Evolutionary conservation across 2,797 vertebrate species (phyloP), one percentile per base, ranked within the genome.

Genomic region (Neopelma chrysocephalum): DNA sequence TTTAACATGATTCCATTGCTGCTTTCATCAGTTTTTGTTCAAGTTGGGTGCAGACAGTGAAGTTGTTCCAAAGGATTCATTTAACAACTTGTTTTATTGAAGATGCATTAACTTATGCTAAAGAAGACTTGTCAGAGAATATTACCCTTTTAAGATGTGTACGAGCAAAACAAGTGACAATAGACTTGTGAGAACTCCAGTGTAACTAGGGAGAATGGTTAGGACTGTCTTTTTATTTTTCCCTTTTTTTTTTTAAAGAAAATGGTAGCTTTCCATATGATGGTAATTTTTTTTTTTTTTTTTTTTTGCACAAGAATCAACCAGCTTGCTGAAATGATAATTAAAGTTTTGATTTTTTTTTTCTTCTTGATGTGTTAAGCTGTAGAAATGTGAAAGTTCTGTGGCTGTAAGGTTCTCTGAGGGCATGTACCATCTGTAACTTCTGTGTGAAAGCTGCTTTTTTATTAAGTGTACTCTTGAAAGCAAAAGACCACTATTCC

Each of bases 1-100:
- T 97, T 96, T 97, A 97, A 97, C 96, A 96, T 83, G 87, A 96
- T 96, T 97, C 96, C 94, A 87, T 97, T 98, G 96, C 94, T 96
- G 94, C 96, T 97, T 97, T 96, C 94, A 96, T 96, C 79, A 73
- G 42, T 97, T 95, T 96, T 85, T 89, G 95, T 94, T 91, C 68
- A 80, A 90, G 95, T 96, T 96, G 91, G 86, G 80, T 97, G 76
- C 96, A 95, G 96, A 87, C 71, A 89, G 81, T 94, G 87, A 96
- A 94, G 92, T 96, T 96, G 66, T 97, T 95, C 94, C 95, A 94
- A 96, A 97, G 80, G 91, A 77, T 94, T 97, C 10, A 12, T 82
- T 92, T 93, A 64, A 90, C 82, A 89, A 87, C 94, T 89, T 94
- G 51, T 38, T 89, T 97, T 95, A 27, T 91, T 91, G 73, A 86